Base-by-base conservation (phyloP, 2,113 vertebrate genomes). In the Notechis scutatus region DNA sequence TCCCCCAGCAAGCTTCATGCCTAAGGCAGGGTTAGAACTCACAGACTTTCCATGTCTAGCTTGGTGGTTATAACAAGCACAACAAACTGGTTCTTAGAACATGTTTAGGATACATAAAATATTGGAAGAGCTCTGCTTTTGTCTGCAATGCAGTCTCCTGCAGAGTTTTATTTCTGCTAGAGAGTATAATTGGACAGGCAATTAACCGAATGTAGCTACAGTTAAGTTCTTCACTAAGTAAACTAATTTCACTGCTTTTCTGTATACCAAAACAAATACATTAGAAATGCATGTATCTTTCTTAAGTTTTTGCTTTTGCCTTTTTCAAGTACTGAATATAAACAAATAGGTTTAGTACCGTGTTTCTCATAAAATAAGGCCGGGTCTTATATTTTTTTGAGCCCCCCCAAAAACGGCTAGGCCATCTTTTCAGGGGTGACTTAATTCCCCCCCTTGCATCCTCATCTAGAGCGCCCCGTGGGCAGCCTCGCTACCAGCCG, bases 91-190 rank as follows among this genome's bases (percentile, higher is more conserved):
- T 8, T 39, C 69, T 39, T 81, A 81, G 34, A 81, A 81, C 69
- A 39, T 81, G 64, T 39, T 18, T 87, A 87, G 10, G 42, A 61
- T 50, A 45, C 39, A n/a, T 87, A 34, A 61, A 50, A 87, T 61
- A 34, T 1, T 56, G 20, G n/a, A 69, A 92, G 45, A 42, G 29
- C 12, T 50, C 45, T 87, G 56, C 3, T 39, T 81, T 42, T 26
- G 20, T 55, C 39, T 81, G 15, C 57, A 74, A 20, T 87, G 45
- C 87, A 88, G 74, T 93, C 74, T 69, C 42, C 59, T 85, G 69
- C 55, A 39, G 88, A 90, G 69, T 91, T 92, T 93, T 94, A 93
- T 55, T 91, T 55, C 87, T 89, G 29, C 87, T 61, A 90, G 74
- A 90, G 85, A 14, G 2, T 64, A 81, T 39, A 50, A 91, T 61